These are phyloP conservation scores for Sesia apiformis DNA, from an alignment of 2,888 invertebrate genomes.

Conservation along the genomic window DNA sequence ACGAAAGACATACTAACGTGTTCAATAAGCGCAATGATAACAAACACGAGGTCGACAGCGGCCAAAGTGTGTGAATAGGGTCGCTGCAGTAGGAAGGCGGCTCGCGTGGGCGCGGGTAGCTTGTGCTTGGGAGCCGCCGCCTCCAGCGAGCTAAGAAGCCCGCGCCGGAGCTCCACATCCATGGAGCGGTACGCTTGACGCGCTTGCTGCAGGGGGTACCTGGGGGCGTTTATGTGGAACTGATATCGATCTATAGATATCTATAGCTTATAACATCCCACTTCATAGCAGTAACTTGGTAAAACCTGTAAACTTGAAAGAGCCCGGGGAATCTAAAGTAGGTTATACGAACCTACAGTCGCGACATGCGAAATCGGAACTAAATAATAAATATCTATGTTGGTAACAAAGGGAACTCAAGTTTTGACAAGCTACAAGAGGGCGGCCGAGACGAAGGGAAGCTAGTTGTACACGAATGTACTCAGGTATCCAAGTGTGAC, in stretches of 20 bases:
- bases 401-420: too few species aligned
- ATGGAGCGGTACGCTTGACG: slow-evolving; percentile 89
- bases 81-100: slow-evolving; percentile 86
- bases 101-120: slow-evolving; percentile 80
- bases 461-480: too few species aligned
- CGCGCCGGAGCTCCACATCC: slow-evolving; percentile 88
- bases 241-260: background rate
- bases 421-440: too few species aligned
- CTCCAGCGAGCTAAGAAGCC: slow-evolving; percentile 82
- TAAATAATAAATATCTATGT: too few species aligned
- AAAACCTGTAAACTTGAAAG: too few species aligned
- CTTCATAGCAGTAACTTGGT: too few species aligned
- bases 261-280: background rate
- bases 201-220: slow-evolving; percentile 89
- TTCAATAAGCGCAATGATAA: slow-evolving; percentile 86
- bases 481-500: too few species aligned
- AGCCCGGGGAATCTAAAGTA: too few species aligned
- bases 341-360: too few species aligned
- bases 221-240: slow-evolving; percentile 26
- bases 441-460: too few species aligned
- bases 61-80: slow-evolving; percentile 87
- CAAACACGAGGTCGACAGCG: slow-evolving; percentile 88
- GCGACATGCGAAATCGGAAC: too few species aligned
- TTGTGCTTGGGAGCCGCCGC: slow-evolving; percentile 77
- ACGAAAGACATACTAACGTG: slow-evolving; percentile 47